Base-by-base conservation (phyloP, 2,113 vertebrate genomes). In the Tapirus terrestris region DNA sequence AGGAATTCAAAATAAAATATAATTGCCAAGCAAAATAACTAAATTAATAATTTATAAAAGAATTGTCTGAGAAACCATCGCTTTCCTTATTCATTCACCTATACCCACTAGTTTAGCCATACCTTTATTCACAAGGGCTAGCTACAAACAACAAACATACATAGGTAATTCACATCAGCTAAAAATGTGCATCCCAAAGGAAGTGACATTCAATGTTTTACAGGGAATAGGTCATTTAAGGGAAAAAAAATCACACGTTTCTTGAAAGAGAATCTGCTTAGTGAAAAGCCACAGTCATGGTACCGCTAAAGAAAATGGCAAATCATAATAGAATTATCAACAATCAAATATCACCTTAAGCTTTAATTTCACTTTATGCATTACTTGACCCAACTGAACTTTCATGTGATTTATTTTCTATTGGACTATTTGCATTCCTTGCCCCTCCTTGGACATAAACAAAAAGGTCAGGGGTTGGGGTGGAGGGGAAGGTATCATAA, bases 231-330 rank as follows among this genome's bases (percentile, higher is more conserved):
- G 25, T 76, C 25, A 76, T 16, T 72, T 33, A 25, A 73, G 51
- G 6, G 12, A 7, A 1, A 21, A 33, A 60, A 73, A 31, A 63
- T 43, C 10, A 73, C 5, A 93, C 1, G 36, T 33, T 88, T 25
- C 58, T 60, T 84, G 33, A 73, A n/a, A 93, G n/a, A 91, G 43
- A 96, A 86, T 79, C 31, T 76, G 39, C 33, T 81, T 89, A 89
- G 33, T 60, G 21, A 96, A 85, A 90, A 53, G 65, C 2, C 16
- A 86, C 9, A 70, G 67, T 45, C 27, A 81, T 18, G 31, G 31
- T 82, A 86, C 11, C 13, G 51, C 14, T 53, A 53, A 53, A 80
- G 45, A 96, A 90, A 79, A 95, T 14, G n/a, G 43, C n/a, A 84
- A 93, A 67, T 88, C 33, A 60, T 73, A 83, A 88, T 2, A 86